Evolutionary conservation across 2,797 vertebrate species (phyloP), one percentile per base, ranked within the genome.

Genomic region (Cossypha dichroa): DNA sequence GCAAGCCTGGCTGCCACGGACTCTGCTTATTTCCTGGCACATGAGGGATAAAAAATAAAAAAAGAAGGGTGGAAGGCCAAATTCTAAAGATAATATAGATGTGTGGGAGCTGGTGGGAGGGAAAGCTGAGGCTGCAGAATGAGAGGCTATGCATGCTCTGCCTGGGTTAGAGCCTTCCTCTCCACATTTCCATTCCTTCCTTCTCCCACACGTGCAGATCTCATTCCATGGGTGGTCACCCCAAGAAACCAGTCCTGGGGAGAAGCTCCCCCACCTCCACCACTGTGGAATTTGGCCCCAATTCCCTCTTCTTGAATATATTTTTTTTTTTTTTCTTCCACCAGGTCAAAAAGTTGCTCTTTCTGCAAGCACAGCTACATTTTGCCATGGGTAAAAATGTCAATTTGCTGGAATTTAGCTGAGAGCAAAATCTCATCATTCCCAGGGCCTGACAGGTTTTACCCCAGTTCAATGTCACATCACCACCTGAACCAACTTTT

Each of bases 321-420:
- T 4, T 9, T n/a, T 36, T 20, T 45, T 18, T 54, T 33, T 33
- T 55, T 11, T 29, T 29, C 38, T 43, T 59, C 55, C 56, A 85
- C 36, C 36, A 8, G 81, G 78, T 93, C 84, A 88, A 28, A 38
- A 74, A 88, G 49, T 41, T 55, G 11, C 54, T 94, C 11, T 55
- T 90, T 85, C 62, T 60, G 76, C 79, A 88, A 75, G 36, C 40
- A 43, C 4, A 40, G 64, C 60, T 74, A 62, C 66, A 45, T 94
- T 96, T 92, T 93, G 87, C 92, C 87, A 75, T 2, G 46, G 91
- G 89, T 93, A 66, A 94, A 93, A 96, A 80, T 88, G 92, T 94
- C 92, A 91, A 38, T 85, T 94, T 84, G 79, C 72, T 85, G 81
- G 91, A 92, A 88, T 94, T 95, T 96, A 66, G 94, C 94, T 88